phyloP scores from a whole-genome alignment of 1,140 invertebrate genomes.

The Manduca sexta region DNA sequence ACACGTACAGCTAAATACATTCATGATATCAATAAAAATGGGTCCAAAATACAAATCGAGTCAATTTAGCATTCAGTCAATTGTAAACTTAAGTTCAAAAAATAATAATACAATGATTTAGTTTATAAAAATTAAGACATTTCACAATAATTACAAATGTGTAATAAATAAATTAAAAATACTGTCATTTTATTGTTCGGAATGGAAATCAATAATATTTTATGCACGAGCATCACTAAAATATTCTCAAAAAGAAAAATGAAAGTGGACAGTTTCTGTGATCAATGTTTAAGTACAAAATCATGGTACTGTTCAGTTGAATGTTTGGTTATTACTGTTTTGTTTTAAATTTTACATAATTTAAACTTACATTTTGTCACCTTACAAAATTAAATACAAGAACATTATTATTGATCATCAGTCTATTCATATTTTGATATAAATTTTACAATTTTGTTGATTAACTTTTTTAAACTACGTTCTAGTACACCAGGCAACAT shows the following conservation, averaged over 20 bases:
- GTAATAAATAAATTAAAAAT: conserved; percentile 69
- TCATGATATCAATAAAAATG: conserved; percentile 45
- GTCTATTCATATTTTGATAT: conserved; percentile 72
- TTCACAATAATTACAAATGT: conserved; percentile 49
- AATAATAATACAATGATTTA: conserved; percentile 58
- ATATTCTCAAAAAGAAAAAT: conserved; percentile 68
- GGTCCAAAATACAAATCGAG: conserved; percentile 54
- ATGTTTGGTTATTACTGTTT: conserved; percentile 10
- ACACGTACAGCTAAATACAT: conserved; percentile 51
- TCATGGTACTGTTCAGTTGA: conserved; percentile 24
- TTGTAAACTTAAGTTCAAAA: conserved; percentile 57
- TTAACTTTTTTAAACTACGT: conserved; percentile 61
- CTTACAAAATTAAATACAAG: conserved; percentile 72
- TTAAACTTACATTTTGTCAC: conserved; percentile 70
- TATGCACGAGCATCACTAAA: conserved; percentile 32
- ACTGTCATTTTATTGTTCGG: conserved; percentile 60
- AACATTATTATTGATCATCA: conserved; percentile 72
- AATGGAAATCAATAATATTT: conserved; percentile 40
- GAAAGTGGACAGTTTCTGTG: conserved; percentile 51
- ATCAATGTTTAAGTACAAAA: conserved; percentile 69
- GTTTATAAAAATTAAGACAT: conserved; percentile 44
- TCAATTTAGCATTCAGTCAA: conserved; percentile 60
- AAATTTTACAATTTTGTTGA: conserved; percentile 71
- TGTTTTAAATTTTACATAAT: conserved; percentile 61
- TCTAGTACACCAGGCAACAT: conserved; percentile 63